Conservation (phyloP, 2,113 vertebrate genomes). For the Centropus bengalensis region DNA sequence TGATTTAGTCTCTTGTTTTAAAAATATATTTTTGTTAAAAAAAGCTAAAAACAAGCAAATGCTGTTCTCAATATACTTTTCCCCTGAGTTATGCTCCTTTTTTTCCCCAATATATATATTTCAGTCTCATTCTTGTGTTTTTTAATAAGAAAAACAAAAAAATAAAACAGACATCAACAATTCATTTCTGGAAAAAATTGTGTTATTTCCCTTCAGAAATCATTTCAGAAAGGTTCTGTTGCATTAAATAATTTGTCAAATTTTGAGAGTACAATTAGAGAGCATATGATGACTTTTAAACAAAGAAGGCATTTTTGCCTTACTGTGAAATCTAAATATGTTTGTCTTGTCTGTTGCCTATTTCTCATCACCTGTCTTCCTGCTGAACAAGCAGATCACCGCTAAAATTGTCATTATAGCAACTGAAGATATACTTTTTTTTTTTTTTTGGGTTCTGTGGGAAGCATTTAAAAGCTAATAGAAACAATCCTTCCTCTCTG, state of each 20-base stretch:
- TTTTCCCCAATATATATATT: not conserved
- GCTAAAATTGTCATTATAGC: not conserved
- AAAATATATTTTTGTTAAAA: not conserved
- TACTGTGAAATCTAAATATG: not conserved
- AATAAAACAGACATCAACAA: not conserved
- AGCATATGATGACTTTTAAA: not conserved
- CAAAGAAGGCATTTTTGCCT: not conserved
- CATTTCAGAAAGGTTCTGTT: not conserved
- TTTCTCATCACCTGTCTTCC: not conserved
- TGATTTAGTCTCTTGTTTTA: not conserved
- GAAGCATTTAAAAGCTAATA: not conserved
- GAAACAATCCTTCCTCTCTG: not conserved
- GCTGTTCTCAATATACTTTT: not conserved
- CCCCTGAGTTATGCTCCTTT: not conserved
- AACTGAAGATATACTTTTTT: not conserved
- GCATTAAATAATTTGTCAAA: not conserved
- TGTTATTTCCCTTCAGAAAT: not conserved
- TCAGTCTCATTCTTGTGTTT: not conserved
- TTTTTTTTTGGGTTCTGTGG: not conserved
- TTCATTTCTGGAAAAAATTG: not conserved
- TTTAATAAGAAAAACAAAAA: not conserved
- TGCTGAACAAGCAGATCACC: not conserved
- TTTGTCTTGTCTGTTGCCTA: not conserved
- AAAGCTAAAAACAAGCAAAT: not conserved
- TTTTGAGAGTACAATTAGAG: not conserved